Base-by-base conservation (phyloP, 2,888 invertebrate species). In the Drosophila greeni region DNA sequence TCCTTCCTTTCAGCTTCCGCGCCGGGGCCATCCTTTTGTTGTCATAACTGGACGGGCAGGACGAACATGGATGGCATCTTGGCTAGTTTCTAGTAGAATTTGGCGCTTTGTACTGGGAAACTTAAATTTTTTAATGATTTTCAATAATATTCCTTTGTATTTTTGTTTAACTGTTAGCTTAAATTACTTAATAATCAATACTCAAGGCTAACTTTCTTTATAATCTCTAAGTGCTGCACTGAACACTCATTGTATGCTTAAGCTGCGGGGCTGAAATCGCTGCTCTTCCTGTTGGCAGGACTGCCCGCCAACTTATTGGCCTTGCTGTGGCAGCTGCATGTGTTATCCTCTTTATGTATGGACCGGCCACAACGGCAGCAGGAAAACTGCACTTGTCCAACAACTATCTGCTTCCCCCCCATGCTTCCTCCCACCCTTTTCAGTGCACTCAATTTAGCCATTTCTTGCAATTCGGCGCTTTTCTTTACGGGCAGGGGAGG, bases 361-460 rank as follows among this genome's bases (percentile, higher is more conserved):
- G 20, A 23, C 45, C 31, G 70, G 52, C 47, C 45, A 42, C 43
- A 31, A 34, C 42, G 14, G 39, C 40, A 47, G 31, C 53, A 53
- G 68, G 70, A 66, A 71, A 70, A 71, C 45, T 71, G 66, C 72
- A 66, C 66, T 70, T 72, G 58, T 66, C 49, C 49, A 52, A 47
- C 58, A 45, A 49, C 70, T 43, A 49, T 36, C 53, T 40, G 31
- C 33, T 31, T 47, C 31, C 20, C 20, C 9, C 11, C 24, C 26
- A 5, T 33, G 20, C 11, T 16, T 14, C 12, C 6, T n/a, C 9
- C 23, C 14, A 29, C 24, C 43, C 39, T 70, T 43, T 43, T 72
- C 65, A 70, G 61, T 69, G 71, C 76, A 70, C 79, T 75, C 76
- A 73, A 76, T 76, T 76, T 78, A 57, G 69, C 66, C 66, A 65